Evolutionary conservation across 2,888 invertebrate genomes (phyloP).

Genomic region (Tenthredo livida): DNA sequence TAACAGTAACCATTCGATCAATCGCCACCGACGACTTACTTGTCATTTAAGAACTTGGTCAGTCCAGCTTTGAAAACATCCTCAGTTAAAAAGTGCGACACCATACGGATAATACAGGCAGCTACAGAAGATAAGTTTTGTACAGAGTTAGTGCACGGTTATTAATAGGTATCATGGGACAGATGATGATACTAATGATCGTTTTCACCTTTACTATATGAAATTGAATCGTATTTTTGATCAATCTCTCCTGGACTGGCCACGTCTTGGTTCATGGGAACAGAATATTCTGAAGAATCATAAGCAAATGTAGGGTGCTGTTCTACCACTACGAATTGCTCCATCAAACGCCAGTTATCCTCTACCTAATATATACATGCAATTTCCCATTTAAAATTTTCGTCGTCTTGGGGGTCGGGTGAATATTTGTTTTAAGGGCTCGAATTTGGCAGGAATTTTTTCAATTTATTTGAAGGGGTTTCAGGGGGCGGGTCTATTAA

Average conservation of each 20-base stretch:
- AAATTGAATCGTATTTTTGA: constrained; percentile 81
- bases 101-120: constrained; percentile 81
- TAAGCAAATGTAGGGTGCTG: constrained; percentile 73
- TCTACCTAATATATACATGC: constrained; percentile 76
- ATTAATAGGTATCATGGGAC: not conserved
- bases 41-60: constrained; percentile 75
- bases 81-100: constrained; percentile 80
- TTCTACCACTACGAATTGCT: constrained; percentile 79
- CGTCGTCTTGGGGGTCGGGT: too few species aligned
- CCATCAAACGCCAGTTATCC: constrained; percentile 80
- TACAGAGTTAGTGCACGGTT: not conserved
- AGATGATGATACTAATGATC: not conserved
- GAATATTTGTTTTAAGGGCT: too few species aligned
- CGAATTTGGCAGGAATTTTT: too few species aligned
- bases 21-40: constrained; percentile 72
- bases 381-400: too few species aligned
- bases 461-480: too few species aligned
- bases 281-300: constrained; percentile 77
- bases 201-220: constrained; percentile 81
- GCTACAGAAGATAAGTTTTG: constrained; percentile 58
- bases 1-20: not conserved
- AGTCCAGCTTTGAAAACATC: constrained; percentile 81
- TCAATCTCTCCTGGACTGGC: constrained; percentile 79
- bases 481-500: too few species aligned
- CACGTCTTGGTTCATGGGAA: constrained; percentile 80